These are phyloP conservation scores for Puma concolor DNA, from an alignment of 2,113 vertebrate species.

Conservation along the genomic window DNA sequence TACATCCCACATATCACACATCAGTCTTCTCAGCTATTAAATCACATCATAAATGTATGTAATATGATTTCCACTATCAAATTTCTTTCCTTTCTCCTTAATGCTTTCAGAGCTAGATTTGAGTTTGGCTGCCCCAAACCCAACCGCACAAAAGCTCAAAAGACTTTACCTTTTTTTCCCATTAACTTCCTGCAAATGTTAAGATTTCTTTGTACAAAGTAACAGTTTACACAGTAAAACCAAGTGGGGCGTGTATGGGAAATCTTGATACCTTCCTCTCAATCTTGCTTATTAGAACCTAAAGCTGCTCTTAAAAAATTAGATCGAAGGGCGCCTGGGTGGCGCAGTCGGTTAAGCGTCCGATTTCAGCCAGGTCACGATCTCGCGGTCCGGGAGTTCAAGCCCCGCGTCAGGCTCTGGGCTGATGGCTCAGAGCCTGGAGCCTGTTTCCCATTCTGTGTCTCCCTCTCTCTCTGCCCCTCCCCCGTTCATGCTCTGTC, in stretches of 20 bases:
- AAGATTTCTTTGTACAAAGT: not conserved
- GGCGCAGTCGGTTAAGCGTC: no score
- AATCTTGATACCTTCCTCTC: not conserved
- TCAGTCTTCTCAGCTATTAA: not conserved
- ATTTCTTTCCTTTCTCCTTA: not conserved
- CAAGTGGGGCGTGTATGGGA: not conserved
- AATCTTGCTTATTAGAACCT: not conserved
- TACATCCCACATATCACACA: not conserved
- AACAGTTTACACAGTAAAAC: not conserved
- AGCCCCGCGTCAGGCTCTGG: no score
- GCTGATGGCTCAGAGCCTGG: no score
- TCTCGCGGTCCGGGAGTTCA: no score
- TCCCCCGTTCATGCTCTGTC: no score
- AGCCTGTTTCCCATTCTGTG: no score
- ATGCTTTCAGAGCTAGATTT: not conserved
- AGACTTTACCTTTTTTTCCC: not conserved
- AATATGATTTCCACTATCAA: not conserved
- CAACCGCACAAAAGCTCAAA: not conserved
- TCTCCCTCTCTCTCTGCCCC: no score
- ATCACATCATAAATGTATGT: not conserved
- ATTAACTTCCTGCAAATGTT: conserved; percentile 4
- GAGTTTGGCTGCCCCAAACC: not conserved
- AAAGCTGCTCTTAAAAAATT: not conserved
- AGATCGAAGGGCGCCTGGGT: no score
- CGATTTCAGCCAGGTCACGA: no score